These are phyloP conservation scores for Sialis lutaria DNA, from an alignment of 2,888 invertebrate species.

Conservation along the genomic window DNA sequence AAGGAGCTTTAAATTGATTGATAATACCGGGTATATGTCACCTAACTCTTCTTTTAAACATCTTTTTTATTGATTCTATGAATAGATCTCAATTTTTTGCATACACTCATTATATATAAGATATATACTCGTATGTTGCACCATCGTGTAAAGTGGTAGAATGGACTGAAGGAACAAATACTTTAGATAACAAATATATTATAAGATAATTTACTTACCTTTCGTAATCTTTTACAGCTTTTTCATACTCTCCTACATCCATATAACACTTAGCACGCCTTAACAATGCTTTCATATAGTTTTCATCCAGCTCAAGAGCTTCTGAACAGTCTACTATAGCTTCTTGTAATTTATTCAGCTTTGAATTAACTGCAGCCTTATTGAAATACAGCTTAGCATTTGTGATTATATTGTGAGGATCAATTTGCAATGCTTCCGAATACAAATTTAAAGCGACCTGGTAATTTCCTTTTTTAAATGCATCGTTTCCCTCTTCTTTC, in stretches of 20 bases:
- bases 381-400: constrained; percentile 87
- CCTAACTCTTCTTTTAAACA: too few relatives aligned
- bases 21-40: too few relatives aligned
- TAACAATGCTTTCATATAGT: constrained; percentile 76
- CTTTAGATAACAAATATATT: too few relatives aligned
- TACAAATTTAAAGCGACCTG: constrained; percentile 69
- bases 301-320: constrained; percentile 69
- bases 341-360: constrained; percentile 57
- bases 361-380: constrained; percentile 70
- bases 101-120: too few relatives aligned
- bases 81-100: too few relatives aligned
- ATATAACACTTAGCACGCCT: constrained; percentile 75
- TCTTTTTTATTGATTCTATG: too few relatives aligned
- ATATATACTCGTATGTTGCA: too few relatives aligned
- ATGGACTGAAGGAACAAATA: too few relatives aligned
- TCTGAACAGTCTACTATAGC: constrained; percentile 71
- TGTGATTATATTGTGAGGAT: constrained; percentile 66
- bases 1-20: too few relatives aligned
- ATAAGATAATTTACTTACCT: too few relatives aligned
- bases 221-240: constrained; percentile 79
- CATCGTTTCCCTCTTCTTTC: constrained; percentile 80
- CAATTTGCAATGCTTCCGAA: constrained; percentile 71
- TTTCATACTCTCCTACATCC: constrained; percentile 68
- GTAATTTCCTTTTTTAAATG: constrained; percentile 66
- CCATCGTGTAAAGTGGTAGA: too few relatives aligned